Evolutionary conservation across 2,888 invertebrate genomes (phyloP).

Genomic region (Congeria kusceri): DNA sequence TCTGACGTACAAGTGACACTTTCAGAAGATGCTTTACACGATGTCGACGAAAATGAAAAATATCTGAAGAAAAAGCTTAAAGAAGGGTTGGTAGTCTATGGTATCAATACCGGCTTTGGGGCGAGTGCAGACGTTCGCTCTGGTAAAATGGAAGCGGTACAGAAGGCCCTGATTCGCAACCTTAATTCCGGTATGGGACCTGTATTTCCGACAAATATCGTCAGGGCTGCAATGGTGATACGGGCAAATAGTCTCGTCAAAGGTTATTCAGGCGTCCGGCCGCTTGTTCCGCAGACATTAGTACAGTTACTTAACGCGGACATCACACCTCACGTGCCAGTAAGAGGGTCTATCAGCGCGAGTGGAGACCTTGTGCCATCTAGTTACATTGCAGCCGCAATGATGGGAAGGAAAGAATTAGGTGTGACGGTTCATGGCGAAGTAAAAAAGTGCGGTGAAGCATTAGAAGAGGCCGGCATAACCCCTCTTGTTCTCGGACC

Average conservation of each 20-base stretch:
- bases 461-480: too few species aligned
- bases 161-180: conserved; percentile 34
- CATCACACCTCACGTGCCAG: conserved; percentile 67
- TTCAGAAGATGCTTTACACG: too few species aligned
- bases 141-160: conserved; percentile 17
- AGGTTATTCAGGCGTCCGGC: conserved; percentile 63
- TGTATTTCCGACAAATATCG: conserved; percentile 15
- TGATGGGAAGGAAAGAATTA: conserved; percentile 64
- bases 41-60: too few species aligned
- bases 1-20: too few species aligned
- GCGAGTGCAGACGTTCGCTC: conserved; percentile 42
- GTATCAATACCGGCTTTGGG: conserved; percentile 47
- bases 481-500: too few species aligned
- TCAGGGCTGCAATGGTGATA: conserved; percentile 23
- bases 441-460: conserved; percentile 40
- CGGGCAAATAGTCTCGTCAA: conserved; percentile 25
- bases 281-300: conserved; percentile 53
- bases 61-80: conserved; percentile 5
- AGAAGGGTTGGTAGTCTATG: too few species aligned
- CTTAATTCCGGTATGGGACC: conserved; percentile 39
- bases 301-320: conserved; percentile 65
- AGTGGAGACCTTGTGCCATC: conserved; percentile 74
- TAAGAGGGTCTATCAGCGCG: conserved; percentile 71
- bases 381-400: conserved; percentile 70
- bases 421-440: conserved; percentile 57